Conservation (phyloP, 1,140 invertebrate species). For the Hylaeus anthracinus region DNA sequence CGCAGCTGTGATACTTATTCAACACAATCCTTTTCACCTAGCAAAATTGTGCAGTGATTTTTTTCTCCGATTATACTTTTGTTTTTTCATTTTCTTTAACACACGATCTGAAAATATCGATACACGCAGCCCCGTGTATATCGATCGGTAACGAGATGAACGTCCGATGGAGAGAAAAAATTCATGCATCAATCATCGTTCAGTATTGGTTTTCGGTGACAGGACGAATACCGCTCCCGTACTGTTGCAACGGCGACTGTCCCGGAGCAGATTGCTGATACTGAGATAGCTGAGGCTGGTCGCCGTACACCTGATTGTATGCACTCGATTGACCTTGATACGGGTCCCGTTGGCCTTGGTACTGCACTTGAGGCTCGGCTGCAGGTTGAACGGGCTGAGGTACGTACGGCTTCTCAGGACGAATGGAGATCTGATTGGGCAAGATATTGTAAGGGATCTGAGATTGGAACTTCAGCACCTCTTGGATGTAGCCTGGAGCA, state of each 20-base stretch:
- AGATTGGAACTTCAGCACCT: conserved; percentile 73
- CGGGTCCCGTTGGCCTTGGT: conserved; percentile 34
- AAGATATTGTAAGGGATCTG: conserved; percentile 77
- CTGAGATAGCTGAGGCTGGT: background rate
- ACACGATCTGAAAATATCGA: background rate
- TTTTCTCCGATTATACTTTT: too few relatives aligned
- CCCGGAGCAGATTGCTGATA: background rate
- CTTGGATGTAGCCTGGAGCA: conserved; percentile 69
- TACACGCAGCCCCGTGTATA: background rate
- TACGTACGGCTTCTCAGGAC: conserved; percentile 73
- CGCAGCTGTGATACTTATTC: background rate
- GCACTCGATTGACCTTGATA: conserved; percentile 44
- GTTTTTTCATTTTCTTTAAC: too few relatives aligned
- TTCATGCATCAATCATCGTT: conserved; percentile 3
- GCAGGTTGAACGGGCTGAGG: conserved; percentile 68
- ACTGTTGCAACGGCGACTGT: background rate
- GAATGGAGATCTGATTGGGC: conserved; percentile 73
- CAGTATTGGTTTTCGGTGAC: conserved; percentile 75
- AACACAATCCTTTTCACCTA: background rate
- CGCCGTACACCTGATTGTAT: conserved; percentile 18
- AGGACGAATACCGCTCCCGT: conserved; percentile 63
- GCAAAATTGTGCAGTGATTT: background rate
- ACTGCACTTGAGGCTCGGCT: conserved; percentile 32
- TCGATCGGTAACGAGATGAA: background rate
- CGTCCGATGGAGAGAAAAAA: background rate